phyloP scores from a whole-genome alignment of 1,140 invertebrate species.

The Bombyx mandarina region DNA sequence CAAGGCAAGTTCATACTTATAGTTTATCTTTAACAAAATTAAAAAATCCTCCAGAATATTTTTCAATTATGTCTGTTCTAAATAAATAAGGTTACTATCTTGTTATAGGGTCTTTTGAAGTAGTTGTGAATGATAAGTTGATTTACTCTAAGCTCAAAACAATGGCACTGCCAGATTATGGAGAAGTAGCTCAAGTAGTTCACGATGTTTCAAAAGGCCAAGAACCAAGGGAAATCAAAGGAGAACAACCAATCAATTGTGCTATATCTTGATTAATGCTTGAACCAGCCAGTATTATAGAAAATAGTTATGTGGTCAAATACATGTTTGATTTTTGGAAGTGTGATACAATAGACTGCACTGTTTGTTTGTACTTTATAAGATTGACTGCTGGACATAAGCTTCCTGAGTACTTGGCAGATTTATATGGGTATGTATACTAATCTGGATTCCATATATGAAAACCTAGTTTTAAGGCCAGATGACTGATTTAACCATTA shows the following conservation, averaged over 20 bases:
- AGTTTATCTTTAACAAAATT: too few species aligned
- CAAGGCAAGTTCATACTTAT: conserved; percentile 52
- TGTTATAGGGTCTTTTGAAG: conserved; percentile 76
- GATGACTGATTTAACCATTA: too few species aligned
- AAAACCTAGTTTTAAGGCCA: too few species aligned
- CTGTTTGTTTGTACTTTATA: too few species aligned
- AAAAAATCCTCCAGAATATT: too few species aligned
- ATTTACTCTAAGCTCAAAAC: conserved; percentile 78
- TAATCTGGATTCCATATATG: too few species aligned
- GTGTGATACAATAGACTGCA: background rate
- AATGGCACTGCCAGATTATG: conserved; percentile 75
- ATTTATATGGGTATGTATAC: too few species aligned
- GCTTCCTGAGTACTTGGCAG: too few species aligned
- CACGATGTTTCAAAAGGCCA: conserved; percentile 67
- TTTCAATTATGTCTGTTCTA: background rate
- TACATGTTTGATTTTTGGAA: too few species aligned
- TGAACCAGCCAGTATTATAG: too few species aligned
- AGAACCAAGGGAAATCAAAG: conserved; percentile 63
- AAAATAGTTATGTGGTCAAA: too few species aligned
- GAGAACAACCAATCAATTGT: conserved; percentile 73
- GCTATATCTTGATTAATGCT: conserved; percentile 31
- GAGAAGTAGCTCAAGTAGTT: conserved; percentile 72
- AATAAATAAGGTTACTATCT: conserved; percentile 19
- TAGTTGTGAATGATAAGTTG: conserved; percentile 73
- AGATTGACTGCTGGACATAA: too few species aligned